These are phyloP conservation scores for Zaprionus vittiger DNA, from an alignment of 1,140 invertebrate species.

Conservation along the genomic window DNA sequence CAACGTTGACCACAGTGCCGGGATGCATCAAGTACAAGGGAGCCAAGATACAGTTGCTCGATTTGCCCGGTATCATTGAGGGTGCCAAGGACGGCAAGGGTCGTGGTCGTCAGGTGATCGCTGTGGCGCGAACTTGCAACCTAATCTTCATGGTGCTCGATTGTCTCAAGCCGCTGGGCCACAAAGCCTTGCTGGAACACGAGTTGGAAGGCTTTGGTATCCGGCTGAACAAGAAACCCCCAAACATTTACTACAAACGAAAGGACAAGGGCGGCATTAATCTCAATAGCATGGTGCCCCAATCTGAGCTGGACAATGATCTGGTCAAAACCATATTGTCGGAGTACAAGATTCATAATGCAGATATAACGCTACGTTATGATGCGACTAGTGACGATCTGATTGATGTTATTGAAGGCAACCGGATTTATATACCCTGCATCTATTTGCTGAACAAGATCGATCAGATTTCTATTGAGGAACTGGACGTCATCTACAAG, in stretches of 20 bases:
- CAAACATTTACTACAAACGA: slow-evolving; percentile 97
- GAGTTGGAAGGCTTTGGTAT: slow-evolving; percentile 99
- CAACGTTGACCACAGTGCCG: slow-evolving; percentile 99
- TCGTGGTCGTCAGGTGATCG: slow-evolving; percentile 98
- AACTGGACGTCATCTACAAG: slow-evolving; percentile 99
- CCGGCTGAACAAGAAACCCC: slow-evolving; percentile 97
- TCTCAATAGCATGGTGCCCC: slow-evolving; percentile 94
- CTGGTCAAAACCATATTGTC: slow-evolving; percentile 98
- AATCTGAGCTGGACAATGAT: slow-evolving; percentile 97
- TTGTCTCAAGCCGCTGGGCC: slow-evolving; percentile 97
- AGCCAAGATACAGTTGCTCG: slow-evolving; percentile 98
- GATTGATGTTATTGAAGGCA: slow-evolving; percentile 99
- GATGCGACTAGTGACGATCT: slow-evolving; percentile 99
- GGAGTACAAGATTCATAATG: slow-evolving; percentile 99
- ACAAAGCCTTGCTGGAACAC: slow-evolving; percentile 98
- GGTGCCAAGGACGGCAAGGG: slow-evolving; percentile 97
- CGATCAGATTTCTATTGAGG: slow-evolving; percentile 97
- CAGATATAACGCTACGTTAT: slow-evolving; percentile 96
- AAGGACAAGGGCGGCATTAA: slow-evolving; percentile 98
- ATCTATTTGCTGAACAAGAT: slow-evolving; percentile 99
- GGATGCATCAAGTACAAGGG: slow-evolving; percentile 99
- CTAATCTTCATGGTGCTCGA: slow-evolving; percentile 99
- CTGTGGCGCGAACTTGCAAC: slow-evolving; percentile 98
- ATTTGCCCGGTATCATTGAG: slow-evolving; percentile 99
- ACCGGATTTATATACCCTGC: slow-evolving; percentile 98